Conservation (phyloP, 2,113 vertebrate genomes). For the Acanthochromis polyacanthus region DNA sequence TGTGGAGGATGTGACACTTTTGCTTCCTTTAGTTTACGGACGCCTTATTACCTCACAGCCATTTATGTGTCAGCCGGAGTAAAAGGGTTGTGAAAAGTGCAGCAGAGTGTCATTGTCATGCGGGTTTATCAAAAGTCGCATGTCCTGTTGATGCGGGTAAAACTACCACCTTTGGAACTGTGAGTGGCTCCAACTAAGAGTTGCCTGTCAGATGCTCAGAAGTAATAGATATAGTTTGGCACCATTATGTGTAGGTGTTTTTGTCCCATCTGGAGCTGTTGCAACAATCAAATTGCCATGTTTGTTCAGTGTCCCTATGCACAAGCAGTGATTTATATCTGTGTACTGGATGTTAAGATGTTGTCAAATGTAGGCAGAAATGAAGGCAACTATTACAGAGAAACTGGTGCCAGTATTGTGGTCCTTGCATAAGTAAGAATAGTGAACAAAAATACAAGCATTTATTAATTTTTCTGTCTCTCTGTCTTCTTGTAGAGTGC, state of each 20-base stretch:
- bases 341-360: too few relatives aligned
- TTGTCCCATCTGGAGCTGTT: background rate
- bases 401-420: too few relatives aligned
- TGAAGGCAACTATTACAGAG: too few relatives aligned
- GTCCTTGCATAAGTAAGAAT: background rate
- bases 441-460: background rate
- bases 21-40: conserved; percentile 2
- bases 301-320: too few relatives aligned
- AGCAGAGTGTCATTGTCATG: background rate
- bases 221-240: background rate
- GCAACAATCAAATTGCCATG: background rate
- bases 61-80: conserved; percentile 26
- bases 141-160: background rate
- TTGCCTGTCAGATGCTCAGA: background rate
- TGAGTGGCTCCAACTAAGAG: background rate
- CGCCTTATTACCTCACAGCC: conserved; percentile 14
- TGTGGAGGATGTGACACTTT: conserved; percentile 5
- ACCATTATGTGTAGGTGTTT: background rate
- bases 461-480: background rate
- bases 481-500: conserved; percentile 69
- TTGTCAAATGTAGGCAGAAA: too few relatives aligned
- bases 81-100: conserved; percentile 14
- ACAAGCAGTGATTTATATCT: too few relatives aligned
- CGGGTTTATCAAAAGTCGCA: conserved; percentile 7
- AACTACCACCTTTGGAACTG: conserved; percentile 10